Evolutionary conservation across 2,888 invertebrate genomes (phyloP).

Genomic region (Rhodophaea formosa): DNA sequence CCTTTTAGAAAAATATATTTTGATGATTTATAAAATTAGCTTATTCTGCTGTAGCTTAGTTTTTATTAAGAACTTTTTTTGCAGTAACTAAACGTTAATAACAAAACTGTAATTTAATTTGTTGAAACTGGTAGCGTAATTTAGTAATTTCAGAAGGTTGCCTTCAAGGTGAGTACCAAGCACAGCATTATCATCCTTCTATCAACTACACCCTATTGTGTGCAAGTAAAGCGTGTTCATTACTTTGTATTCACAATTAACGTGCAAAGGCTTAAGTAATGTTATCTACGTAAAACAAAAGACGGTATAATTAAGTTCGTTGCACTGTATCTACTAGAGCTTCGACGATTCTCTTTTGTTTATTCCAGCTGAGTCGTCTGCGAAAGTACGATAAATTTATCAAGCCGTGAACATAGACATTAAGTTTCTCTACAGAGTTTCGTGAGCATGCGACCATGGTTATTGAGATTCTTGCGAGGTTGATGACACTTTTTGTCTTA

Average conservation of each 20-base stretch:
- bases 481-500: too few species aligned
- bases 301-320: slow-evolving; percentile 17
- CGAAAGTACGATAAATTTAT: slow-evolving; percentile 17
- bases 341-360: slow-evolving; percentile 12
- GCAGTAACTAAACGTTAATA: too few species aligned
- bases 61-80: too few species aligned
- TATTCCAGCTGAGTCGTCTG: slow-evolving; percentile 13
- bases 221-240: neutral
- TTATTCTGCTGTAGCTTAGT: too few species aligned
- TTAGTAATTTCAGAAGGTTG: too few species aligned
- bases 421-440: neutral
- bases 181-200: neutral
- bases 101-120: too few species aligned
- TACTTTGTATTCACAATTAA: slow-evolving; percentile 23
- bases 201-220: neutral
- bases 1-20: too few species aligned
- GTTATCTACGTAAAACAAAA: slow-evolving; percentile 20
- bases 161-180: too few species aligned
- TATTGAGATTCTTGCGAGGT: too few species aligned
- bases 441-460: too few species aligned
- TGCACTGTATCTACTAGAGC: slow-evolving; percentile 9
- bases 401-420: neutral
- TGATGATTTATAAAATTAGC: too few species aligned
- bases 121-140: too few species aligned
- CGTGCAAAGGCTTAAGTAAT: slow-evolving; percentile 14